phyloP scores from a whole-genome alignment of 1,140 invertebrate genomes.

The Acromyrmex echinatior region DNA sequence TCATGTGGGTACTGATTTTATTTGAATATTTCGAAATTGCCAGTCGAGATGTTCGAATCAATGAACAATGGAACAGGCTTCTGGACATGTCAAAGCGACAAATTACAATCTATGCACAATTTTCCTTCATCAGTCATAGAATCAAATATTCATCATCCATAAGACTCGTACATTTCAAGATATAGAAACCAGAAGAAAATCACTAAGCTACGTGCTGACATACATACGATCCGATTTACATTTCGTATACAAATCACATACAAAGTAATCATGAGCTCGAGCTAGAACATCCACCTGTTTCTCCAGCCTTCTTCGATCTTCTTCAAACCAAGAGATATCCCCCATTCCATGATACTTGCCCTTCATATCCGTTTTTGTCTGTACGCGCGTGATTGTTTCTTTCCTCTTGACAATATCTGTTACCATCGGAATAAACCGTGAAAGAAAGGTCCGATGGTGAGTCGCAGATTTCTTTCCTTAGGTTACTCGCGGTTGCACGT shows the following conservation, averaged over 20 bases:
- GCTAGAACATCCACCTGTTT: conserved; percentile 38
- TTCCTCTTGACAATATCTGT: conserved; percentile 29
- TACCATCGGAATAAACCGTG: conserved; percentile 47
- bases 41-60: conserved; percentile 16
- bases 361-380: conserved; percentile 1
- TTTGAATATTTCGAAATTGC: conserved; percentile 23
- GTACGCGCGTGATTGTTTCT: conserved; percentile 45
- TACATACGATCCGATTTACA: conserved; percentile 49
- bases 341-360: not conserved
- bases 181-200: conserved; percentile 50
- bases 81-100: not conserved
- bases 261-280: conserved; percentile 34
- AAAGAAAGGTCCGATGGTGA: conserved; percentile 15
- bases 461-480: conserved; percentile 30
- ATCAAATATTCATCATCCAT: conserved; percentile 54
- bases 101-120: conserved; percentile 23
- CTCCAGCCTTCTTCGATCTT: conserved; percentile 17
- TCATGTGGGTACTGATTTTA: conserved; percentile 41
- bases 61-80: conserved; percentile 1
- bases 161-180: conserved; percentile 30
- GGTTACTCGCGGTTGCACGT: conserved; percentile 30
- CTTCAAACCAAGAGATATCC: not conserved
- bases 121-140: not conserved
- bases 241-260: conserved; percentile 54
- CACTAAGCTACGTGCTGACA: conserved; percentile 43